Base-by-base conservation (phyloP, 2,113 vertebrate species). In the Scomber japonicus region DNA sequence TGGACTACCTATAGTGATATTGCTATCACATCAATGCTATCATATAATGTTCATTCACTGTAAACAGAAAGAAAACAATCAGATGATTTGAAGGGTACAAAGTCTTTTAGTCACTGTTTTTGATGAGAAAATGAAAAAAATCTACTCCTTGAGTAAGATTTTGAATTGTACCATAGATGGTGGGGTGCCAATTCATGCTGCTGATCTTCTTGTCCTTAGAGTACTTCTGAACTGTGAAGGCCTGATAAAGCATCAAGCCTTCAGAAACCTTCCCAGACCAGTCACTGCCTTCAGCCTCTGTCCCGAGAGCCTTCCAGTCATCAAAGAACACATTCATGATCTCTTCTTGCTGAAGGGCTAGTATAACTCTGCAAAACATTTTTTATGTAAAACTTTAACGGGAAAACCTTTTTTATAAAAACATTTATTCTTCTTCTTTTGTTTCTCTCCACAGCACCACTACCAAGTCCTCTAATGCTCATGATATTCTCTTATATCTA, bases 161-260 rank as follows among this genome's bases (percentile, higher is more conserved):
- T 59, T 48, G 6, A 0, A 21, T 7, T 62, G 96, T 94, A 99
- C 98, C 98, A 0, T 90, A 85, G 88, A 98, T 93, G 13, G 91
- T 93, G 3, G 98, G 98, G 70, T 99, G 98, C 97, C 98, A 99
- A 13, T 86, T 92, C 59, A 99, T 0, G 0, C 94, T 93, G 92
- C 95, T 97, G 84, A 99, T 94, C 55, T 89, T 96, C 88, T 95
- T 97, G 74, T 95, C 93, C 11, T 90, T 96, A 24, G 94, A 89
- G 77, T 86, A 93, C 9, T 80, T 90, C 8, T 94, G 93, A 80
- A 98, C 95, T 5, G 95, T 94, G 71, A 99, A 97, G 24, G 95
- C 94, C 82, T 96, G 96, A 80, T 94, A 94, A 49, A 96, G 95
- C 90, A 94, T 95, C 77, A 99, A 89, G 8, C 88, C 92, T 59